Percentiles rank a stretch among this genome's conserved stretches.
These are phyloP conservation scores for Cinclus mexicanus DNA, from an alignment of 2,113 vertebrate species.

Conservation along the genomic window DNA sequence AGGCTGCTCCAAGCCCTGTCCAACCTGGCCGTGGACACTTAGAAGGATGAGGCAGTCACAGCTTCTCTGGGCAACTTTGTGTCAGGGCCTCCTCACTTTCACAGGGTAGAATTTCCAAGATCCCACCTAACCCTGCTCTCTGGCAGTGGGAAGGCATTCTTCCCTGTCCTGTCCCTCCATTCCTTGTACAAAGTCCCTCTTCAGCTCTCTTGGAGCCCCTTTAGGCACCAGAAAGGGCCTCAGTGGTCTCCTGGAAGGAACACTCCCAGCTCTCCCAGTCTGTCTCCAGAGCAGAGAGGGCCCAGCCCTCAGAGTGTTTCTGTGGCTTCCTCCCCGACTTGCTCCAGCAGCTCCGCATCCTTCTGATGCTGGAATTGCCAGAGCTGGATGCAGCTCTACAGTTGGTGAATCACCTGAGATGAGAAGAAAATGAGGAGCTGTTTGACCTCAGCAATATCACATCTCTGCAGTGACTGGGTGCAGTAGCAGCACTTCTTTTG, in stretches of 20 bases:
- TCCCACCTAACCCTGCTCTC: neutral
- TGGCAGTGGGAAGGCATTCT: neutral
- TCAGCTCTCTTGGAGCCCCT: neutral
- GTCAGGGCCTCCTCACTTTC: neutral
- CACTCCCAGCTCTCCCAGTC: neutral
- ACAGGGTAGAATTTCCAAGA: neutral
- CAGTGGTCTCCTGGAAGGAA: neutral
- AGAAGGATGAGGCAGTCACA: neutral
- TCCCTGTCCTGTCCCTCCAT: neutral
- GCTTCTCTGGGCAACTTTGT: neutral
- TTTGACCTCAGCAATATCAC: neutral
- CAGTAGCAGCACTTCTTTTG: neutral
- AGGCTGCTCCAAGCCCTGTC: neutral
- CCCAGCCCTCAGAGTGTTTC: neutral
- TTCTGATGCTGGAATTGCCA: neutral
- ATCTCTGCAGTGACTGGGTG: fast-evolving
- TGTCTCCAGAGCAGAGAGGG: too few species aligned
- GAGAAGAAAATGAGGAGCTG: neutral
- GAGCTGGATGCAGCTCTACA: neutral
- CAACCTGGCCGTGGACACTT: neutral
- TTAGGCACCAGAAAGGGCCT: neutral
- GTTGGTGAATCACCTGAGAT: neutral
- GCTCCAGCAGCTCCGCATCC: neutral
- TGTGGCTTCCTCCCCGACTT: neutral
- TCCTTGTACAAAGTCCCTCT: neutral